Base-by-base conservation (phyloP, 1,140 invertebrate species). In the Mya arenaria region DNA sequence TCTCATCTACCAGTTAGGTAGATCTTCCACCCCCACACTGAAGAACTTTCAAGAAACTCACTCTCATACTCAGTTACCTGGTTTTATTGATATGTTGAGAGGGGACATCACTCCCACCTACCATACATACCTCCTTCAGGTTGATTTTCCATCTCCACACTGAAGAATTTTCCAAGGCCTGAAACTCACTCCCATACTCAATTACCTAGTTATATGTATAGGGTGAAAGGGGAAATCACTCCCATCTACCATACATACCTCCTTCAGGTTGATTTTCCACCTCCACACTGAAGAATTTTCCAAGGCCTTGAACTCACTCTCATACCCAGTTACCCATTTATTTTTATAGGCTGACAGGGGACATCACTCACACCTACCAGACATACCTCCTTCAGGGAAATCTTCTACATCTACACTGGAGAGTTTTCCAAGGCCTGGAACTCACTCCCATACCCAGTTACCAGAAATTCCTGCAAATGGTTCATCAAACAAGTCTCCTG, bases 391-490 rank as follows among this genome's bases (percentile, higher is more conserved):
- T 41, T 23, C 48, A 17, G 48, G 48, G 25, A 52, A 23, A 52
- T 17, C 25, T n/a, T 52, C 48, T 52, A 23, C 25, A 52, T 52
- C 48, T 52, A 23, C 48, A 17, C 48, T 23, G 25, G 48, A 52
- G 19, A 52, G 1, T 52, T 23, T 52, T 2, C 48, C 48, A 17
- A 17, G 48, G 1, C 48, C 65, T 37, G 62, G 32, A 68, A 65
- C 32, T 19, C 52, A 69, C 36, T 30, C 52, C 2, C 55, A 63
- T 71, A 36, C 66, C 8, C 52, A 71, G n/a, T 63, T 81, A 52
- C 78, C 78, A 41, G 68, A 72, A 39, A 81, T 81, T 71, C 78
- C 78, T 44, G 36, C 19, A 8, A 32, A 48, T 52, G 39, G n/a
- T 1, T 48, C 48, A 17, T 52, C 48, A 52, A 23, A 17, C 19